phyloP scores from a whole-genome alignment of 2,888 invertebrate species.

The Aphrophora alni region DNA sequence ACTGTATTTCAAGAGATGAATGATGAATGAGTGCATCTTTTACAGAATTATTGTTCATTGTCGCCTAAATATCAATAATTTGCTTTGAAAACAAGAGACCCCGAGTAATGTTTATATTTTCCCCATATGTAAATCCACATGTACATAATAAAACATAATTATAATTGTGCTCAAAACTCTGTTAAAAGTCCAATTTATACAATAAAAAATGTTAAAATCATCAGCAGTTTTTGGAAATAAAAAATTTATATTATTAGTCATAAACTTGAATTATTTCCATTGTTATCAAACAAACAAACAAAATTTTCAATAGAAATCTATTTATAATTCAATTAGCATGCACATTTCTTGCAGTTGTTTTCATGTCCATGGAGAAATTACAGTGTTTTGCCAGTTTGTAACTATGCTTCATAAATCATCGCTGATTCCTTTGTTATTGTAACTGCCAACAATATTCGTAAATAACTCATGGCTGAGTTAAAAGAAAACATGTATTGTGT shows the following conservation, averaged over 20 bases:
- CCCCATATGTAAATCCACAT: too few relatives aligned
- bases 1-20: too few relatives aligned
- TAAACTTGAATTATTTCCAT: background rate
- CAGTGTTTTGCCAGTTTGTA: background rate
- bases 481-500: background rate
- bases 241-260: too few relatives aligned
- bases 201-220: too few relatives aligned
- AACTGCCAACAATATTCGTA: background rate
- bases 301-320: background rate
- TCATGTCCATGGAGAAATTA: background rate
- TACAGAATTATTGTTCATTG: too few relatives aligned
- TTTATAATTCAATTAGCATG: background rate
- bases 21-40: too few relatives aligned
- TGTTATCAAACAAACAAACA: background rate
- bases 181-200: too few relatives aligned
- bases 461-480: background rate
- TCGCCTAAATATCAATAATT: too few relatives aligned
- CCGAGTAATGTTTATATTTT: too few relatives aligned
- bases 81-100: too few relatives aligned
- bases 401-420: background rate
- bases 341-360: background rate
- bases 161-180: too few relatives aligned
- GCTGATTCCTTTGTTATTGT: background rate
- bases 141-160: too few relatives aligned
- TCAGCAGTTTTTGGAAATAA: background rate